Evolutionary conservation across 53 echinoderm and acorn worm genomes (phyloP), one percentile per base, ranked within the genome.

Genomic region (Patiria pectinifera): DNA sequence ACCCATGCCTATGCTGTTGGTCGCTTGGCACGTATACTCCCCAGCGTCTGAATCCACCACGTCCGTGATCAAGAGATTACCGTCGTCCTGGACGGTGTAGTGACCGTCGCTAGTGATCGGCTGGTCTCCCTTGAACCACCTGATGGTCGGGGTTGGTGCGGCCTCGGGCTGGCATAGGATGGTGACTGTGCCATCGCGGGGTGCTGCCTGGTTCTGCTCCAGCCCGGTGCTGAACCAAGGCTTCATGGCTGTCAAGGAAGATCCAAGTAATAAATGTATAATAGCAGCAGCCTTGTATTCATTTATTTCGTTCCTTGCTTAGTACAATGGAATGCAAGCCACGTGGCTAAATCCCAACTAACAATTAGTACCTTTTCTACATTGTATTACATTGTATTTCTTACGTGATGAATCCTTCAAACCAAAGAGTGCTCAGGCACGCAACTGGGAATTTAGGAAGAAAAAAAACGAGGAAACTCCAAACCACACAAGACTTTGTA

Each of bases 121-220:
- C 78, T 80, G 78, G 4, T 48, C 18, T 16, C 90, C 94, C 18
- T 85, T 83, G 82, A 25, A 79, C 99, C 99, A 99, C 4, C 44
- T 23, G 85, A 99, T 81, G 14, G 80, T 93, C 7, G 99, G 97
- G 21, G 92, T 92, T 21, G 99, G 99, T 6, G 99, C 95, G 18
- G 95, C 97, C 18, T 94, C 93, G 7, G 97, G 97, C 13, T 91
- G 58, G 86, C 99, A 99, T 8, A 76, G 22, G 18, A 99, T 94
- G 44, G 92, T 93, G 35, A 95, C 94, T n/a, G 83, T 76, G 35
- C 95, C 96, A 4, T 86, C 88, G 11, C 89, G 92, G 19, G 99
- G 95, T n/a, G 97, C 99, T 53, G 99, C 95, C 87, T 97, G 96
- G 86, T 97, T 79, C 18, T 15, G 23, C 69, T 72, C 79, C 70